Conservation (phyloP, 23 tunicate genomes). For the Trididemnum nubilum region DNA sequence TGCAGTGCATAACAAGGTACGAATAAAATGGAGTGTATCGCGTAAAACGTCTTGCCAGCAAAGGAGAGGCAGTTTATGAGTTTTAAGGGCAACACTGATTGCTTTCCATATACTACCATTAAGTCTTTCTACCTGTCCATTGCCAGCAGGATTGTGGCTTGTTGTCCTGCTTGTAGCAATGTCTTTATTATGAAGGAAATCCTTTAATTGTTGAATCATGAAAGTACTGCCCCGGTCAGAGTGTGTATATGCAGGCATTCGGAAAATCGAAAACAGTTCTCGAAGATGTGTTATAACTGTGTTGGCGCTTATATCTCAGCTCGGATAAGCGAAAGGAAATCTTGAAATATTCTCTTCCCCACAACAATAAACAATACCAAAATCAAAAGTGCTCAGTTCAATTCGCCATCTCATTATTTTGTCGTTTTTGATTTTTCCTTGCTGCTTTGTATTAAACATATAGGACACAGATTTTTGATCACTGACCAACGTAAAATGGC, state of each 20-base stretch:
- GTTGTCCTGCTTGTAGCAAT: not conserved
- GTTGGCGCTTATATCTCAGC: not conserved
- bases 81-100: not conserved
- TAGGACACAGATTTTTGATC: too few species aligned
- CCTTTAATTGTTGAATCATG: not conserved
- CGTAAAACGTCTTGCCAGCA: not conserved
- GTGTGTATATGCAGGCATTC: not conserved
- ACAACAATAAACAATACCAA: too few species aligned
- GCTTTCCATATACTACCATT: not conserved
- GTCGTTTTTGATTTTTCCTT: too few species aligned
- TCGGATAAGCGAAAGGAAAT: too few species aligned
- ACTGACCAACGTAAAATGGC: too few species aligned
- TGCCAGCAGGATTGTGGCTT: not conserved
- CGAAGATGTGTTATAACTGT: not conserved
- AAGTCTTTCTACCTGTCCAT: not conserved
- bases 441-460: too few species aligned
- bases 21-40: not conserved
- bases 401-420: too few species aligned
- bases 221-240: not conserved
- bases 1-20: conserved; percentile 3
- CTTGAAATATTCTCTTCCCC: too few species aligned
- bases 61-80: not conserved
- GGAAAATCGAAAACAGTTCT: not conserved
- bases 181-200: not conserved
- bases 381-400: too few species aligned